phyloP scores from a whole-genome alignment of 2,797 vertebrate genomes.

The Enteromius fasciolatus region DNA sequence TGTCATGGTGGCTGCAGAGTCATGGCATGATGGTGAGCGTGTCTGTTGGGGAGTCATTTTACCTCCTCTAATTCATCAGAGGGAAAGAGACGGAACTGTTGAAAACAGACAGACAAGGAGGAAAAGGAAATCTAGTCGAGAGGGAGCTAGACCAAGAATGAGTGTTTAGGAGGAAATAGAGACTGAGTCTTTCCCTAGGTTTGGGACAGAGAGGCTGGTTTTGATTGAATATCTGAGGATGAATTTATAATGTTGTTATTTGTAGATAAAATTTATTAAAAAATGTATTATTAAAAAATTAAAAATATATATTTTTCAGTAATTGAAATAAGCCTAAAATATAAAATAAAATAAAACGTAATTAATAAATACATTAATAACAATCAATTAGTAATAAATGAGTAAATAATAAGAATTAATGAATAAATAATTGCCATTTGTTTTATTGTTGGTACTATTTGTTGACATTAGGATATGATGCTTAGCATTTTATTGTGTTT shows the following conservation, averaged over 20 bases:
- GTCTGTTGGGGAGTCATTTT: conserved; percentile 65
- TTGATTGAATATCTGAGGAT: not conserved
- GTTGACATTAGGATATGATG: not conserved
- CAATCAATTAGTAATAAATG: no score
- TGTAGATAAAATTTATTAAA: not conserved
- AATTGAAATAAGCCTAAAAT: not conserved
- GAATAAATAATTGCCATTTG: no score
- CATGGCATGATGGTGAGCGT: conserved; percentile 41
- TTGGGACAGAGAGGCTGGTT: not conserved
- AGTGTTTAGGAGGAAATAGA: not conserved
- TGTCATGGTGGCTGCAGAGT: conserved; percentile 73
- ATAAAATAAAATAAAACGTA: not conserved
- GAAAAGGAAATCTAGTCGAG: not conserved
- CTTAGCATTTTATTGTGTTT: not conserved
- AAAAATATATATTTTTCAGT: not conserved
- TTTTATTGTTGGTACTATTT: not conserved
- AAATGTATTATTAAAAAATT: no score
- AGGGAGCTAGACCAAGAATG: not conserved
- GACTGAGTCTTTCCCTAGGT: not conserved
- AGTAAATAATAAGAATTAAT: no score
- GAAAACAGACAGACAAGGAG: conserved; percentile 8
- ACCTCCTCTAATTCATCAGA: conserved; percentile 64
- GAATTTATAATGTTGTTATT: not conserved
- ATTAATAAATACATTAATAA: no score
- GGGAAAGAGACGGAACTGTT: not conserved